Evolutionary conservation across 2,113 vertebrate species (phyloP).

Genomic region (Felis chaus): DNA sequence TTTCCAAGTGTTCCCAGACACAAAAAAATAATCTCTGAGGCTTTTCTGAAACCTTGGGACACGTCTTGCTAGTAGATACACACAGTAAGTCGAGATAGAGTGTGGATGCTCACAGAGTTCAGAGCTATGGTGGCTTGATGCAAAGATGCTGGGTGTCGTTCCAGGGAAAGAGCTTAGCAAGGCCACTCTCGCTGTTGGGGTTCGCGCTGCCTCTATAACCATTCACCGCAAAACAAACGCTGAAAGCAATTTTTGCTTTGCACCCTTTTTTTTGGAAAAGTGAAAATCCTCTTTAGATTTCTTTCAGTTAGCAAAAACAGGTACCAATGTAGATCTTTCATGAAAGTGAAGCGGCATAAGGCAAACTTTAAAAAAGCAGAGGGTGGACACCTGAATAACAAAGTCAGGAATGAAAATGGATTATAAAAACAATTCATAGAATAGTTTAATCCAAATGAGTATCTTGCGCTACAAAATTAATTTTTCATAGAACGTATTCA

Average conservation of each 20-base stretch:
- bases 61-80: neutral
- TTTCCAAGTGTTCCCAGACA: neutral
- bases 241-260: neutral
- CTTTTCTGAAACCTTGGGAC: neutral
- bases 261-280: neutral
- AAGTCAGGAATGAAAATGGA: neutral
- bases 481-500: constrained; percentile 1
- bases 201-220: neutral
- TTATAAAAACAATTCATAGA: constrained; percentile 45
- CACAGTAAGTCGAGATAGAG: neutral
- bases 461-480: constrained; percentile 19
- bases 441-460: neutral
- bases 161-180: neutral
- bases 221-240: neutral
- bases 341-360: neutral
- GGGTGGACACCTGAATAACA: neutral
- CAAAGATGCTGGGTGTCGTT: neutral
- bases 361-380: neutral
- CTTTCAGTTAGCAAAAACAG: neutral
- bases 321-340: neutral
- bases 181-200: neutral
- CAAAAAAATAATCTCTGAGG: neutral
- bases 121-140: neutral
- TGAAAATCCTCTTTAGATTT: neutral
- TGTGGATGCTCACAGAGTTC: neutral